phyloP scores from a whole-genome alignment of 1,140 invertebrate genomes.

The Pogonus chalceus region DNA sequence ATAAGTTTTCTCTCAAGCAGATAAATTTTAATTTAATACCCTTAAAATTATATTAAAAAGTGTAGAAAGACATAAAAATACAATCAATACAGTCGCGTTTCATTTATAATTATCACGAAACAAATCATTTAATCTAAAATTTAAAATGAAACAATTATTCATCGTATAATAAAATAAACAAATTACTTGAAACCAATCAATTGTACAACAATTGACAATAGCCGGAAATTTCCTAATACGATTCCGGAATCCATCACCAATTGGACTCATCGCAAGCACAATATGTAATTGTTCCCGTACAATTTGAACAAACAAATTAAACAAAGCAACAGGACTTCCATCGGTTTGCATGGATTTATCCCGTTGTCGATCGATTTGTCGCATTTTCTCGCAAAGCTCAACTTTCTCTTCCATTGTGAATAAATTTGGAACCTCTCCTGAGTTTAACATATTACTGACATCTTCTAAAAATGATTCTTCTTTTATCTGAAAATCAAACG shows the following conservation, averaged over 20 bases:
- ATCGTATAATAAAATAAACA: slow-evolving; percentile 8
- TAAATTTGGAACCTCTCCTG: slow-evolving; percentile 89
- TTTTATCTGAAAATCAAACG: slow-evolving; percentile 57
- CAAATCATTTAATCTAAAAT: not conserved
- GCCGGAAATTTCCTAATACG: slow-evolving; percentile 88
- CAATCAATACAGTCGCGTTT: not conserved
- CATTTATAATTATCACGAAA: not conserved
- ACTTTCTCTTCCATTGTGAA: slow-evolving; percentile 81
- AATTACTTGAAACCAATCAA: slow-evolving; percentile 91
- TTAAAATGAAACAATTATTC: not conserved
- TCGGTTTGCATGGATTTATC: slow-evolving; percentile 88
- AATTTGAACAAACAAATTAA: slow-evolving; percentile 85
- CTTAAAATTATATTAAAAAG: too few relatives aligned
- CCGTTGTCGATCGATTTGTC: slow-evolving; percentile 76
- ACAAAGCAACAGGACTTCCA: slow-evolving; percentile 80
- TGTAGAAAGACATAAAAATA: too few relatives aligned
- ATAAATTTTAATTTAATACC: too few relatives aligned
- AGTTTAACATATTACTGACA: slow-evolving; percentile 87
- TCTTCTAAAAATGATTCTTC: slow-evolving; percentile 90
- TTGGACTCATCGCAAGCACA: slow-evolving; percentile 86
- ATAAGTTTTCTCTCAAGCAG: too few relatives aligned
- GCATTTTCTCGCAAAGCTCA: slow-evolving; percentile 92
- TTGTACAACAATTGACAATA: slow-evolving; percentile 92
- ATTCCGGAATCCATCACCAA: slow-evolving; percentile 74
- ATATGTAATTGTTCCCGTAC: slow-evolving; percentile 89